Evolutionary conservation across 2,797 vertebrate species (phyloP), one percentile per base, ranked within the genome.

Genomic region (Arrhamphus sclerolepis): DNA sequence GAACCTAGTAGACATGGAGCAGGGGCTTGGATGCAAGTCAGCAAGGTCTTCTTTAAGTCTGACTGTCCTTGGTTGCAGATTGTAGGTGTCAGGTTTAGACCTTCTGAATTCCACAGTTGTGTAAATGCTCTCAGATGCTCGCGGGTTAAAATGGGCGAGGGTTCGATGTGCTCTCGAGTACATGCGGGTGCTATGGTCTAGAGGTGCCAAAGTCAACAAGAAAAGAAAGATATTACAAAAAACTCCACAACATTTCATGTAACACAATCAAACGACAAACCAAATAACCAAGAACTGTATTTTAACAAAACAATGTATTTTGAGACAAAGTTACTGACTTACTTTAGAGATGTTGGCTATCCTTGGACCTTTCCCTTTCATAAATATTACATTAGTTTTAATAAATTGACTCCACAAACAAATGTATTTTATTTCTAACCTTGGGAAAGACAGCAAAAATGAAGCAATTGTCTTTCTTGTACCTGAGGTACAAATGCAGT

Each of bases 81-180:
- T 75, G 72, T 62, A 87, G 87, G 76, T 87, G 84, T 69, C 62
- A 75, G 69, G 47, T 78, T 77, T 75, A 73, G 78, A 61, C 73
- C 66, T 54, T 66, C 75, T 74, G 67, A 79, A 78, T 82, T 83
- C 77, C 70, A 61, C 62, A 69, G 66, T 44, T 26, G 29, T 46
- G 39, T 85, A 83, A 89, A 84, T 52, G 81, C 63, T 87, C 76
- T 84, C 87, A 87, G 81, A 89, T 87, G 87, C 63, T 70, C 2
- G 34, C 40, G 65, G 72, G 65, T 70, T 67, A 61, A 64, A 66
- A 52, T 48, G 66, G 29, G 41, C 49, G 49, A 19, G 31, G 49
- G 62, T 67, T 48, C 57, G 69, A 61, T 53, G 66, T 66, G 68
- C 61, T 56, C 18, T 20, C 54, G 56, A 42, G 6, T 18, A 63